Conservation (phyloP, 2,888 invertebrate species). For the Myathropa florea region DNA sequence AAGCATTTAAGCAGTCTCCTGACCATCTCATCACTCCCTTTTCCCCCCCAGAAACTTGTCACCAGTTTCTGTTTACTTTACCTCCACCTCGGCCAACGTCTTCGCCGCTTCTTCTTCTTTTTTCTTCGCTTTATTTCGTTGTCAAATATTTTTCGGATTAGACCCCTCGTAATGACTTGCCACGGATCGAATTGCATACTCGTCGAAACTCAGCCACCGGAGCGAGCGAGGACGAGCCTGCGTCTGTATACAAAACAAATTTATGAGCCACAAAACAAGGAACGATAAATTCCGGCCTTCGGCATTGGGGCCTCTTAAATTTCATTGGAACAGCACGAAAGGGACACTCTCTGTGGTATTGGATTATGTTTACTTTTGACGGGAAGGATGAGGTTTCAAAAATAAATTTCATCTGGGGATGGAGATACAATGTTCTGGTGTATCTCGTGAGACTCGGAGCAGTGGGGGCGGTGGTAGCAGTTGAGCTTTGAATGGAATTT, state of each 20-base stretch:
- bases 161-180: slow-evolving; percentile 18
- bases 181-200: slow-evolving; percentile 47
- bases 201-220: slow-evolving; percentile 6
- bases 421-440: too few species aligned
- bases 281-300: slow-evolving; percentile 13
- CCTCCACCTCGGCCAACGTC: not conserved
- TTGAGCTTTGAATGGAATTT: not conserved
- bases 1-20: not conserved
- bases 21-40: not conserved
- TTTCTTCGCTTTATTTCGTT: not conserved
- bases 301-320: slow-evolving; percentile 29
- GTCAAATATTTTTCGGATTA: slow-evolving; percentile 33
- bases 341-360: slow-evolving; percentile 20
- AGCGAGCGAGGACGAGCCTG: not conserved
- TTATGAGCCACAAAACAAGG: slow-evolving; percentile 15
- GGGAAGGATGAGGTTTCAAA: slow-evolving; percentile 33
- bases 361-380: slow-evolving; percentile 16
- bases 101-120: not conserved
- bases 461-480: not conserved
- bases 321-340: slow-evolving; percentile 18
- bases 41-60: not conserved
- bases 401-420: slow-evolving; percentile 12
- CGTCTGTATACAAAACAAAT: slow-evolving; percentile 1
- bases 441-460: too few species aligned
- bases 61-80: not conserved